Percentiles rank a stretch among this genome's conserved stretches.
Evolutionary conservation across 2,888 invertebrate species (phyloP).

Genomic region (Timema cristinae): DNA sequence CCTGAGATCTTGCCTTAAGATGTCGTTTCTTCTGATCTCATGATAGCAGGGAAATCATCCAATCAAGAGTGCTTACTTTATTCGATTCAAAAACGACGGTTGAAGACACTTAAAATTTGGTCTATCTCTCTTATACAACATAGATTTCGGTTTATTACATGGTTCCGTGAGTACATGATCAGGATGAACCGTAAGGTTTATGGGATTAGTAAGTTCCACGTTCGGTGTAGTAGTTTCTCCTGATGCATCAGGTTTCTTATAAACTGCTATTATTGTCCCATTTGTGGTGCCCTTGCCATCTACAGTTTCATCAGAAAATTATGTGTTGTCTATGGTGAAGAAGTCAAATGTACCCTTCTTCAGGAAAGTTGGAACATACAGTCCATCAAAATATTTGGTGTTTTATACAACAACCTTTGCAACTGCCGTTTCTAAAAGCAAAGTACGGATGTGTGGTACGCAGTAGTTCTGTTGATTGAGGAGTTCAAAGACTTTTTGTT

Average conservation of each 20-base stretch:
- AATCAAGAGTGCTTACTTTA: neutral
- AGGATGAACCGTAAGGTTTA: constrained; percentile 6
- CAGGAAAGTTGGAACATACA: constrained; percentile 27
- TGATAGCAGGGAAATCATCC: neutral
- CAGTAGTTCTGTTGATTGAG: no score
- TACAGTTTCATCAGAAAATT: constrained; percentile 15
- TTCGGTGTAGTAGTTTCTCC: constrained; percentile 15
- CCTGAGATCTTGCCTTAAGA: neutral
- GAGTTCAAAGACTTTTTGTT: no score
- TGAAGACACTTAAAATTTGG: neutral
- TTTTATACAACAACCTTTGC: constrained; percentile 26
- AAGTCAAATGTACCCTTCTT: constrained; percentile 26
- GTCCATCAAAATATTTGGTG: constrained; percentile 23
- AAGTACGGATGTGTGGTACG: no score
- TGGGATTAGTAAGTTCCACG: constrained; percentile 9
- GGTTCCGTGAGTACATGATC: neutral
- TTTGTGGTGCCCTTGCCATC: constrained; percentile 19
- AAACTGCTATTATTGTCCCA: constrained; percentile 17
- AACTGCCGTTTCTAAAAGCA: constrained; percentile 24
- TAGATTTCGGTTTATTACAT: neutral
- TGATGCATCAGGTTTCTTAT: constrained; percentile 20
- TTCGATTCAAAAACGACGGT: neutral
- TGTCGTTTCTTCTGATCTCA: neutral
- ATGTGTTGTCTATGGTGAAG: constrained; percentile 19
- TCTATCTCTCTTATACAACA: neutral